A percentile compares a stretch with the other conserved stretches of the same genome.
phyloP scores from a whole-genome alignment of 2,113 vertebrate genomes.

The Podarcis raffonei region DNA sequence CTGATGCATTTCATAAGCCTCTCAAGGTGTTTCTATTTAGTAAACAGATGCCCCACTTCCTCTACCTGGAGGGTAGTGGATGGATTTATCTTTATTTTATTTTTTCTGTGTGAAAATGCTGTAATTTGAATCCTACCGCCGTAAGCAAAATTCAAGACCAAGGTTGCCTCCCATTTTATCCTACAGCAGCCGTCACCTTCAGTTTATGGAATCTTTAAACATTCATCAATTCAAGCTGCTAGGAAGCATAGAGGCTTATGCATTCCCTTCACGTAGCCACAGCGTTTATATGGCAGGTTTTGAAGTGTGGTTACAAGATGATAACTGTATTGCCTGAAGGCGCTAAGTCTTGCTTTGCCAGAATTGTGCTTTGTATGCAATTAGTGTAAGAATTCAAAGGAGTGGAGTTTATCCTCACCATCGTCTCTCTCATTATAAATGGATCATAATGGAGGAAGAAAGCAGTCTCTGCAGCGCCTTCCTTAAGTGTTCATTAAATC shows the following conservation, averaged over 20 bases:
- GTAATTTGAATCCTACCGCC: slow-evolving; percentile 47
- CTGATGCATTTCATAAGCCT: slow-evolving; percentile 46
- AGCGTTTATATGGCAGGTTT: slow-evolving; percentile 58
- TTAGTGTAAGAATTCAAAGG: slow-evolving; percentile 76
- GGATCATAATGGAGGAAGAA: slow-evolving; percentile 74
- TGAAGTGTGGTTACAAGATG: slow-evolving; percentile 79
- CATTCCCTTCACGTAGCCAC: slow-evolving; percentile 71
- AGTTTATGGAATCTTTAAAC: slow-evolving; percentile 74
- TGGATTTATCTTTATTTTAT: slow-evolving; percentile 3
- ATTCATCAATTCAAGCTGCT: slow-evolving; percentile 68
- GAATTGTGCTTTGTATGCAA: slow-evolving; percentile 76
- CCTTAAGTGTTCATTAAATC: slow-evolving; percentile 69
- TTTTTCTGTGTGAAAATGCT: slow-evolving; percentile 46
- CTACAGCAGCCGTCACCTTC: slow-evolving; percentile 54
- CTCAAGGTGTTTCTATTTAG: slow-evolving; percentile 35
- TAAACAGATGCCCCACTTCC: slow-evolving; percentile 38
- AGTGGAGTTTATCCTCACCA: slow-evolving; percentile 74
- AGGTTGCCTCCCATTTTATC: slow-evolving; percentile 45
- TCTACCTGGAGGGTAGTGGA: slow-evolving; percentile 47
- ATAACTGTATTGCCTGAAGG: slow-evolving; percentile 77
- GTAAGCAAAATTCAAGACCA: slow-evolving; percentile 41
- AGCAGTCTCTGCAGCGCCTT: slow-evolving; percentile 68
- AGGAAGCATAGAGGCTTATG: slow-evolving; percentile 61
- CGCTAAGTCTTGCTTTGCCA: slow-evolving; percentile 73
- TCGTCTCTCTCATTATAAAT: slow-evolving; percentile 76